phyloP scores from a whole-genome alignment of 2,797 vertebrate genomes.

The Anisognathus igniventris region DNA sequence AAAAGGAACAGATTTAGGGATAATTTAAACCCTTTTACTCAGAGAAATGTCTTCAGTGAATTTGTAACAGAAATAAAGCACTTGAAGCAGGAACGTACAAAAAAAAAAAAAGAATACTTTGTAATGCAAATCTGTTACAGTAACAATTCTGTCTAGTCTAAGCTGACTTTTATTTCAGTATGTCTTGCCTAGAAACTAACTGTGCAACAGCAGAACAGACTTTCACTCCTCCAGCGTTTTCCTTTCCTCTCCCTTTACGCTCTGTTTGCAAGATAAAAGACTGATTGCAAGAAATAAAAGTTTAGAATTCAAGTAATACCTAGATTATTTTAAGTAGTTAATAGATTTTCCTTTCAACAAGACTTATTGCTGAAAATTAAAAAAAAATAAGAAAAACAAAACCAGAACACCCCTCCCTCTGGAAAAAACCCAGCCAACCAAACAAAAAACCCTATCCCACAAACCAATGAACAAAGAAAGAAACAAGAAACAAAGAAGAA shows the following conservation, averaged over 20 bases:
- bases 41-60: not conserved
- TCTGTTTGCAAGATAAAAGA: not conserved
- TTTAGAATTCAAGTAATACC: not conserved
- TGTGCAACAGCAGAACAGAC: not conserved
- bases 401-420: rapidly evolving
- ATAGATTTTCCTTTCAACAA: not conserved
- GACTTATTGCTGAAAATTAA: not conserved
- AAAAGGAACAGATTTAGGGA: not conserved
- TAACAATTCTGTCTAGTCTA: not conserved
- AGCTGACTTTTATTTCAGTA: not conserved
- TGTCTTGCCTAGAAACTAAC: not conserved
- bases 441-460: no score
- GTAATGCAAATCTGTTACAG: not conserved
- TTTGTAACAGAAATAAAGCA: not conserved
- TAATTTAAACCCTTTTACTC: not conserved
- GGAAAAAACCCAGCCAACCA: not conserved
- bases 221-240: not conserved
- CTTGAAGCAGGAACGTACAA: not conserved
- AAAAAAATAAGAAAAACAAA: rapidly evolving
- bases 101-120: not conserved
- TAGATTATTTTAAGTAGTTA: not conserved
- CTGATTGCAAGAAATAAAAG: not conserved
- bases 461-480: not conserved
- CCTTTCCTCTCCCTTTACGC: not conserved
- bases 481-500: not conserved